These are phyloP conservation scores for Criorhina ranunculi DNA, from an alignment of 2,888 invertebrate species.

Conservation along the genomic window DNA sequence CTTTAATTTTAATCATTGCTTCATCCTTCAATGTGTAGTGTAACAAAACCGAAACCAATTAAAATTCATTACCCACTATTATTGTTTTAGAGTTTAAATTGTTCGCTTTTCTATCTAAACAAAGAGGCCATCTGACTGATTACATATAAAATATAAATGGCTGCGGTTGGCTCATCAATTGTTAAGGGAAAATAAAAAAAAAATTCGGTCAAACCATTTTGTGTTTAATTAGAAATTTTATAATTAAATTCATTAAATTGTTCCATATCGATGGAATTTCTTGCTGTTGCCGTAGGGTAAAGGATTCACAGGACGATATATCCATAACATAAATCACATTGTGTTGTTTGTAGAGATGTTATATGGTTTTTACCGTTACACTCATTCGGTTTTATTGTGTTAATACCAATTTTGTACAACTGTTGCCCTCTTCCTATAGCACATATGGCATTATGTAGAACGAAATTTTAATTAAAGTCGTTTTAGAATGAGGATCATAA, in stretches of 20 bases:
- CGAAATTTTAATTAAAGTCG: slow-evolving; percentile 70
- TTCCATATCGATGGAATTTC: slow-evolving; percentile 54
- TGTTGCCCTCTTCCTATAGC: slow-evolving; percentile 36
- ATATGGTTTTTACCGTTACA: slow-evolving; percentile 13
- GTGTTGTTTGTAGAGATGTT: slow-evolving; percentile 49
- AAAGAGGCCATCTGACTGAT: background rate
- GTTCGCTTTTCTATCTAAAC: background rate
- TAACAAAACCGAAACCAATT: slow-evolving; percentile 73
- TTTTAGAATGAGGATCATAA: slow-evolving; percentile 58
- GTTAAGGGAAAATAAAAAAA: slow-evolving; percentile 25
- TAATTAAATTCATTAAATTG: slow-evolving; percentile 75
- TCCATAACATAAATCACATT: slow-evolving; percentile 71
- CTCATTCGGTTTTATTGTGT: slow-evolving; percentile 57
- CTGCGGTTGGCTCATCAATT: slow-evolving; percentile 67
- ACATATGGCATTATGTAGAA: slow-evolving; percentile 34
- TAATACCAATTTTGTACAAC: slow-evolving; percentile 54
- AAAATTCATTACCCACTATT: slow-evolving; percentile 68
- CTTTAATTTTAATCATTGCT: slow-evolving; percentile 45
- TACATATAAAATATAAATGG: slow-evolving; percentile 56
- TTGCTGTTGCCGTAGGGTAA: background rate
- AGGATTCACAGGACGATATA: slow-evolving; percentile 32
- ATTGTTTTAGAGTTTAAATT: slow-evolving; percentile 20
- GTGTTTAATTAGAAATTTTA: slow-evolving; percentile 71
- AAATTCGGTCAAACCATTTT: slow-evolving; percentile 54
- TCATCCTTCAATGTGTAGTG: slow-evolving; percentile 63